A percentile compares a stretch with the other conserved stretches of the same genome.
phyloP scores from a whole-genome alignment of 2,797 vertebrate genomes.

The Triplophysa bombifrons region DNA sequence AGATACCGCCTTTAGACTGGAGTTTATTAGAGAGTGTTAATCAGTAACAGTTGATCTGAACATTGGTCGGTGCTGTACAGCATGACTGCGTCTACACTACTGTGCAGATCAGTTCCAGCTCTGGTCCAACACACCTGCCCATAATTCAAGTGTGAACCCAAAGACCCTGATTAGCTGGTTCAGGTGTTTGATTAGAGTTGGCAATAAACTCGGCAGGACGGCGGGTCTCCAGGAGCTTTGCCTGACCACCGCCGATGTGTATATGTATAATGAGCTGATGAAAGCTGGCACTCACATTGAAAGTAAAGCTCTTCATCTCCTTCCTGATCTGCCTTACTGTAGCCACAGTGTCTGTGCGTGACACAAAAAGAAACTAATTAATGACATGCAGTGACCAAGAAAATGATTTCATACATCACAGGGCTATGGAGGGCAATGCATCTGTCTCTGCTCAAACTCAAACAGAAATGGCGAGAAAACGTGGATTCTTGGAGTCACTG shows the following conservation, averaged over 20 bases:
- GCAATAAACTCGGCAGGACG: slow-evolving; percentile 37
- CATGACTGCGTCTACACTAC: not conserved
- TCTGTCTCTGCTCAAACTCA: not conserved
- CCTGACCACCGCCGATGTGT: slow-evolving; percentile 27
- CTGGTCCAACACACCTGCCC: slow-evolving; percentile 41
- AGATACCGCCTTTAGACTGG: not conserved
- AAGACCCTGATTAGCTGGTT: slow-evolving; percentile 43
- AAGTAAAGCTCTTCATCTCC: slow-evolving; percentile 99
- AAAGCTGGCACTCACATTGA: slow-evolving; percentile 93
- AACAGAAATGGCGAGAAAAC: not conserved
- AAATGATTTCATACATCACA: slow-evolving; percentile 37
- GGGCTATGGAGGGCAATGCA: slow-evolving; percentile 1
- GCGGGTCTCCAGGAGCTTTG: slow-evolving; percentile 14
- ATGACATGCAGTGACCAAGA: slow-evolving; percentile 17
- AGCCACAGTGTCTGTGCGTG: slow-evolving; percentile 91
- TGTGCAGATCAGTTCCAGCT: slow-evolving; percentile 25
- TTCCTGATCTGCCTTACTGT: slow-evolving; percentile 99
- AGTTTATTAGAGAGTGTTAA: not conserved
- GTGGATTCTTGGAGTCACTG: not conserved
- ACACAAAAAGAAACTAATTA: slow-evolving; percentile 34
- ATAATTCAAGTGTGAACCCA: slow-evolving; percentile 28
- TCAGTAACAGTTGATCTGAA: slow-evolving; percentile 17
- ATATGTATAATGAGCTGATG: slow-evolving; percentile 59
- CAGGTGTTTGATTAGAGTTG: slow-evolving; percentile 47
- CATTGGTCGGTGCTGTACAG: not conserved